Evolutionary conservation across 2,888 invertebrate species (phyloP).

Genomic region (Monoplex corrugatus): DNA sequence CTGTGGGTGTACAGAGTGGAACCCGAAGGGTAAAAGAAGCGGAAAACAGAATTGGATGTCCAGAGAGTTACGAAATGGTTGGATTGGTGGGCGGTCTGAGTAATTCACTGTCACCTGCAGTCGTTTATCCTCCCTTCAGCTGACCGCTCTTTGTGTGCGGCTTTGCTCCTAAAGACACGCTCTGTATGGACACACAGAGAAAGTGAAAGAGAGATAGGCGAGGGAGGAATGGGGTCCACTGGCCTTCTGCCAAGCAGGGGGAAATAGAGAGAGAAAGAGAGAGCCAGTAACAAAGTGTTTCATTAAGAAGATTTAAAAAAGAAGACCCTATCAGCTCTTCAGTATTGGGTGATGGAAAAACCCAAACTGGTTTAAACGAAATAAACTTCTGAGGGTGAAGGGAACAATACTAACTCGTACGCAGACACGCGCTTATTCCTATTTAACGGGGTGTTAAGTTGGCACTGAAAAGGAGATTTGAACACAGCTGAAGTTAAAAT

Average conservation of each 20-base stretch:
- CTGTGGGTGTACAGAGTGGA: neutral
- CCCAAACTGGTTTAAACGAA: no score
- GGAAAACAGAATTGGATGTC: neutral
- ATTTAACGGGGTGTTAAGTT: no score
- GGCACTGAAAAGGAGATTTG: no score
- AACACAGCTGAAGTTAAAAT: no score
- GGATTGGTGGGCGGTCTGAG: slow-evolving; percentile 30
- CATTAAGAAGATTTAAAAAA: no score
- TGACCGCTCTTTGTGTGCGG: neutral
- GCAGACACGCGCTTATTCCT: no score
- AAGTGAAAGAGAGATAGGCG: neutral
- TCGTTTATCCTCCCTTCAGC: slow-evolving; percentile 27
- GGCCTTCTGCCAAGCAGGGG: neutral
- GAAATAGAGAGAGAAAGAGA: slow-evolving; percentile 34
- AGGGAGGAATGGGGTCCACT: neutral
- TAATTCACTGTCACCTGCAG: slow-evolving; percentile 44
- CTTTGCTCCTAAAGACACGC: neutral
- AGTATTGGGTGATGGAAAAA: no score
- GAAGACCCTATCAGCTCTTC: no score
- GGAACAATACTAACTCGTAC: no score
- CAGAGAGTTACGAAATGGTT: slow-evolving; percentile 26
- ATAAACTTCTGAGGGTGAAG: no score
- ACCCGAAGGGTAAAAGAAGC: neutral
- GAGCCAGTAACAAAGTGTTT: neutral
- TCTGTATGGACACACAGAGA: neutral